Conservation (phyloP, 1,140 invertebrate genomes). For the Teleopsis dalmanni region DNA sequence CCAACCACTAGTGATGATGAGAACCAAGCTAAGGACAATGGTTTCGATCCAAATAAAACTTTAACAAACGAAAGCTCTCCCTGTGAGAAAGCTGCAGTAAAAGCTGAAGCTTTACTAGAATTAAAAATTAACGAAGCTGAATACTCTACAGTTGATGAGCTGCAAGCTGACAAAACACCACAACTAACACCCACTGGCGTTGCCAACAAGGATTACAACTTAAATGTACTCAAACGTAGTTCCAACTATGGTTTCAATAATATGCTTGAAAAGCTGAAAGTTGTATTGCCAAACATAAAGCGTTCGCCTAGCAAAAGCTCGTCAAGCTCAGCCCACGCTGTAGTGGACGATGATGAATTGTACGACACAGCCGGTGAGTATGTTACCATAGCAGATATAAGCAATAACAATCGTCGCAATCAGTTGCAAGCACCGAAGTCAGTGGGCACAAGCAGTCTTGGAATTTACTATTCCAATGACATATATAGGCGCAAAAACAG, state of each 20-base stretch:
- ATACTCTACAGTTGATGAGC: slow-evolving; percentile 20
- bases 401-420: slow-evolving; percentile 53
- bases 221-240: slow-evolving; percentile 23
- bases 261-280: slow-evolving; percentile 57
- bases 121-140: slow-evolving; percentile 6
- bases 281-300: slow-evolving; percentile 51
- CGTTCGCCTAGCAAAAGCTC: slow-evolving; percentile 47
- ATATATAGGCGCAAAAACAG: slow-evolving; percentile 49
- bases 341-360: slow-evolving; percentile 39
- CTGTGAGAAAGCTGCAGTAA: slow-evolving; percentile 1
- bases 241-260: slow-evolving; percentile 5
- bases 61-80: slow-evolving; percentile 21
- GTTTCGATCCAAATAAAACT: slow-evolving; percentile 25
- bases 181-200: slow-evolving; percentile 24
- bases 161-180: slow-evolving; percentile 10
- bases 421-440: slow-evolving; percentile 15
- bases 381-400: slow-evolving; percentile 74
- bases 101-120: slow-evolving; percentile 2
- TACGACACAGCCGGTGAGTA: slow-evolving; percentile 66
- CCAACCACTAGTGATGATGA: slow-evolving; percentile 82
- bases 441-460: slow-evolving; percentile 25
- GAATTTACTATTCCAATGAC: slow-evolving; percentile 51
- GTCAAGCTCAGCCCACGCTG: slow-evolving; percentile 23
- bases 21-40: slow-evolving; percentile 44
- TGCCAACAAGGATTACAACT: slow-evolving; percentile 37